Evolutionary conservation across 1,140 invertebrate genomes (phyloP).

Genomic region (Babylonia areolata): DNA sequence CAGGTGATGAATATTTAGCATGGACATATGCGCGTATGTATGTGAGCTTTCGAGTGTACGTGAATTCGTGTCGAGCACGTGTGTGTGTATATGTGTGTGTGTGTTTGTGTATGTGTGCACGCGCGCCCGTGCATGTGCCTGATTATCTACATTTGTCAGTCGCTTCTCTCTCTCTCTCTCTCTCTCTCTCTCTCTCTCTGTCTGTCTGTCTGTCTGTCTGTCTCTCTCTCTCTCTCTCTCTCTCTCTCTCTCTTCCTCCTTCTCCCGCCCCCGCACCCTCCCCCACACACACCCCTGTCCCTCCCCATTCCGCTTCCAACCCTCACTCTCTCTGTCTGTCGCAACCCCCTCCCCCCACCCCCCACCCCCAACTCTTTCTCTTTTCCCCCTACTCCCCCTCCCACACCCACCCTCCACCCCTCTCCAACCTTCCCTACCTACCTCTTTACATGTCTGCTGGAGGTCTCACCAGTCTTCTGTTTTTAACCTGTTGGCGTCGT

Average conservation of each 20-base stretch:
- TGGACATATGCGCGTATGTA: no score
- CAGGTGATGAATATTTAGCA: no score
- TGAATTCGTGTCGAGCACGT: no score
- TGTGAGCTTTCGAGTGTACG: no score
- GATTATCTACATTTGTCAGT: no score
- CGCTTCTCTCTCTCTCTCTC: slow-evolving; percentile 1
- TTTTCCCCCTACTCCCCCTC: neutral
- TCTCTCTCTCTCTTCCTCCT: slow-evolving; percentile 14
- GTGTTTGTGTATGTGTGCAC: no score
- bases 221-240: slow-evolving; percentile 17
- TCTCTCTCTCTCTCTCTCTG: neutral
- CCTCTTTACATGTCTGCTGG: neutral
- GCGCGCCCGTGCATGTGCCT: no score
- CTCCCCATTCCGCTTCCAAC: neutral
- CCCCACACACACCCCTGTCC: neutral
- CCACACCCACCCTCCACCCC: neutral
- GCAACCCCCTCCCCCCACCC: neutral
- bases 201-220: neutral
- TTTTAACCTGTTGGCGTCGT: no score
- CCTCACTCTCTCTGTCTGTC: neutral
- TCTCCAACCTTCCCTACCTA: neutral
- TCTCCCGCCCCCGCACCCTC: neutral
- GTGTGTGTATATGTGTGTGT: no score
- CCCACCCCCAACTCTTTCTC: neutral
- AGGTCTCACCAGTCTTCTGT: no score